phyloP scores from a whole-genome alignment of 1,140 invertebrate species.

The Choristoneura fumiferana region DNA sequence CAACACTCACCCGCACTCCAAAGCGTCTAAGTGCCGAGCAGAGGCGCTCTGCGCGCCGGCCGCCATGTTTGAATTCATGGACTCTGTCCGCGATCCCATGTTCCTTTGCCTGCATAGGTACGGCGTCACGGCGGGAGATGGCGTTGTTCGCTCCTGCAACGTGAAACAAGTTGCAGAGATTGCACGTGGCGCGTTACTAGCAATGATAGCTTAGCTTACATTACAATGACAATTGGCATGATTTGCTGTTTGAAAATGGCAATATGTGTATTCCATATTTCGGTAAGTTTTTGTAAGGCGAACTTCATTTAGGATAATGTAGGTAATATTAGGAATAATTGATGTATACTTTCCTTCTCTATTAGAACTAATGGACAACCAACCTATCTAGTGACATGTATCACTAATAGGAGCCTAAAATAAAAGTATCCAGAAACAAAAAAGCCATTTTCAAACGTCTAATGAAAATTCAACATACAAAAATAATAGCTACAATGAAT shows the following conservation, averaged over 20 bases:
- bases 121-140: constrained; percentile 87
- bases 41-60: constrained; percentile 30
- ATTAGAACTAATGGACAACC: too few species aligned
- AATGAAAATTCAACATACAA: not conserved
- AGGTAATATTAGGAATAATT: too few species aligned
- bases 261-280: too few species aligned
- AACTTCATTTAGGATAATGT: too few species aligned
- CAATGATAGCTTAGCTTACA: too few species aligned
- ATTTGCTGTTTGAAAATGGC: too few species aligned
- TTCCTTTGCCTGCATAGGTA: constrained; percentile 88
- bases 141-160: constrained; percentile 84
- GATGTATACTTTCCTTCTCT: too few species aligned
- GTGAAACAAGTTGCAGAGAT: constrained; percentile 9
- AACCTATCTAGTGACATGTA: too few species aligned
- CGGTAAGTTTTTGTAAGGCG: too few species aligned
- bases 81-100: constrained; percentile 68
- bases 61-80: constrained; percentile 47
- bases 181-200: not conserved
- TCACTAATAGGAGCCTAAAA: too few species aligned
- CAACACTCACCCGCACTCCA: constrained; percentile 63
- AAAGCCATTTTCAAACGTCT: not conserved
- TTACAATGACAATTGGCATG: too few species aligned
- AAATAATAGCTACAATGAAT: not conserved
- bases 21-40: constrained; percentile 61
- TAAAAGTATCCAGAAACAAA: too few species aligned